Evolutionary conservation across 1,140 invertebrate genomes (phyloP).

Genomic region (Pachypsylla venusta): DNA sequence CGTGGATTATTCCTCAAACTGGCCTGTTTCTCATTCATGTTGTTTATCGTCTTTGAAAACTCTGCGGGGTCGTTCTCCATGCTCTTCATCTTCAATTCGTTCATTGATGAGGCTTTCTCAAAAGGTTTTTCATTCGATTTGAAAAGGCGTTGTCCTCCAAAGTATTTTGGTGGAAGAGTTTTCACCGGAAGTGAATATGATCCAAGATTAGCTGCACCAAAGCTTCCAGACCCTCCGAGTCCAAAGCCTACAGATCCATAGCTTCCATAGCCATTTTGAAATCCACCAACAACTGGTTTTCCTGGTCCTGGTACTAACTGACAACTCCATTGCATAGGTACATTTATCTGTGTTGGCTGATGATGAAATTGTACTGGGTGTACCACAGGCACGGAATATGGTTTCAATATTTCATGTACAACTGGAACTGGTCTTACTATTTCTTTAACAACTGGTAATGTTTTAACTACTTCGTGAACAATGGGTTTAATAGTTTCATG

Average conservation of each 20-base stretch:
- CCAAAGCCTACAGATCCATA: not conserved
- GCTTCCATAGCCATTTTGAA: slow-evolving; percentile 1
- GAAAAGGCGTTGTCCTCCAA: not conserved
- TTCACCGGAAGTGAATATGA: not conserved
- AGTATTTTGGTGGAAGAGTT: not conserved
- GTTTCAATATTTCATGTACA: slow-evolving; percentile 7
- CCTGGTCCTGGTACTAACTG: not conserved
- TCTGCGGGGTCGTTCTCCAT: not conserved
- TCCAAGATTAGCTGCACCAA: not conserved
- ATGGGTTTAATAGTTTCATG: slow-evolving; percentile 8
- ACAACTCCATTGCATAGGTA: slow-evolving; percentile 2
- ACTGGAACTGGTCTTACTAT: not conserved
- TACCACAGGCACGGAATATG: slow-evolving; percentile 5
- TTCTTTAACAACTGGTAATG: not conserved
- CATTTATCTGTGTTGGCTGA: slow-evolving; percentile 7
- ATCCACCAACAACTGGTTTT: not conserved
- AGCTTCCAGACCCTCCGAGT: not conserved
- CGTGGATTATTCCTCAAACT: not conserved
- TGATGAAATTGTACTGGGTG: slow-evolving; percentile 12
- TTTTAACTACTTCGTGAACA: slow-evolving; percentile 6
- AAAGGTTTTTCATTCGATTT: not conserved
- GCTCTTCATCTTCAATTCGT: not conserved
- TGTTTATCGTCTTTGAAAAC: not conserved
- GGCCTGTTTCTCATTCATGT: not conserved
- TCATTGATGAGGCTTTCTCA: not conserved